Base-by-base conservation (phyloP, 2,888 invertebrate genomes). In the Eupithecia insigniata region DNA sequence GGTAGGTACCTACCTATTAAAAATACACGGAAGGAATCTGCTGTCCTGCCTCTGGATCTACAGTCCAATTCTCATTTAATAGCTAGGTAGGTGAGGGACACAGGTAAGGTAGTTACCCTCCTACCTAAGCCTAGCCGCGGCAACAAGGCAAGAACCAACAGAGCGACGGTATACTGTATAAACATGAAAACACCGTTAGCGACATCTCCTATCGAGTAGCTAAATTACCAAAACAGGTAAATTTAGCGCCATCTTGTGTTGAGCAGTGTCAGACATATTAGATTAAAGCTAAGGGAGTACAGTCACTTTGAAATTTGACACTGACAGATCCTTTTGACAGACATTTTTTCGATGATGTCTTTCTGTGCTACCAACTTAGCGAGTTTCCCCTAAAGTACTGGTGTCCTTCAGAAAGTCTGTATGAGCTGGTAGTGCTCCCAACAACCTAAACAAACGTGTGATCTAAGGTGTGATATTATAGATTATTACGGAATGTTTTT, bases 231-330 rank as follows among this genome's bases (percentile, higher is more conserved):
- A 0, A 18, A 30, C 6, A 16, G 22, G 2, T 60, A 16, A n/a
- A 30, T 12, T 0, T 30, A 65, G 3, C 36, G 83, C 71, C 80
- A 84, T 83, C 88, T 87, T 70, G 73, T 67, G 70, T 34, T 28
- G 71, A 85, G 70, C 65, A 65, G 67, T 7, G n/a, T 3, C 3
- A 51, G 36, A 18, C 3, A 18, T 64, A 8, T 22, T 34, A 30
- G 26, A 55, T 30, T 32, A 61, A 46, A 61, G 39, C 5, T 5
- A 6, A 32, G 61, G 61, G 43, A 28, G 22, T 32, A 30, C 26
- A 26, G 55, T 55, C 22, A 58, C 28, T 58, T 26, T 3, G 16
- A 60, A 30, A 12, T 60, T 60, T 60, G 55, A 26, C 55, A 55
- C n/a, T 55, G 55, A 14, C 55, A 55, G 26, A 14, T 12, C 26